Evolutionary conservation across 2,888 invertebrate genomes (phyloP).

Genomic region (Ochropacha duplaris): DNA sequence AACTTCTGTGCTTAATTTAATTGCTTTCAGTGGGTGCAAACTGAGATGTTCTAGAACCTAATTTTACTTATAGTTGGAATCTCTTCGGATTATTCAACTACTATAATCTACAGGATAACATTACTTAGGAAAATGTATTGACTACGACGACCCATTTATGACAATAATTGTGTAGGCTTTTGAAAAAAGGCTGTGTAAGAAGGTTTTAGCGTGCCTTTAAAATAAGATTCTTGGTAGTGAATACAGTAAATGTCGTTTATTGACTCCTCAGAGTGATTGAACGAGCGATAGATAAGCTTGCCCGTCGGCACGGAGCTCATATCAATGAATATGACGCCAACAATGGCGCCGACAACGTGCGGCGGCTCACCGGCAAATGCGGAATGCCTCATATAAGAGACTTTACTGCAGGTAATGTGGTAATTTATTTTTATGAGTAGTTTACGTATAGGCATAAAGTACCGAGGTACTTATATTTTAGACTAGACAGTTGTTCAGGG

Average conservation of each 20-base stretch:
- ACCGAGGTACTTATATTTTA: background rate
- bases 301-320: constrained; percentile 94
- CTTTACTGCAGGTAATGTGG: constrained; percentile 88
- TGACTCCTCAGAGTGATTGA: constrained; percentile 89
- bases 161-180: background rate
- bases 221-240: background rate
- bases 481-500: too few relatives aligned
- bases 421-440: constrained; percentile 2
- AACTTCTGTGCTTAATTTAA: background rate
- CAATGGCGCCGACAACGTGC: constrained; percentile 96
- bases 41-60: background rate
- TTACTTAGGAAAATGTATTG: background rate
- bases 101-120: background rate
- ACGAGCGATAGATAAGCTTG: constrained; percentile 95
- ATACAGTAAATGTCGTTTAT: constrained; percentile 3
- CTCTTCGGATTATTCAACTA: background rate
- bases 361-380: constrained; percentile 95
- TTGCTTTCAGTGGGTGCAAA: constrained; percentile 1
- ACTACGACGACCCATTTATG: background rate
- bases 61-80: background rate
- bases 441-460: background rate
- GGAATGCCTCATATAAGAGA: constrained; percentile 97
- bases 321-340: constrained; percentile 98
- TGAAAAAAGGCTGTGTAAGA: background rate
- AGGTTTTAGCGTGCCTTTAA: background rate